Evolutionary conservation across 2,113 vertebrate species (phyloP).

Genomic region (Eudyptes chrysolophus): DNA sequence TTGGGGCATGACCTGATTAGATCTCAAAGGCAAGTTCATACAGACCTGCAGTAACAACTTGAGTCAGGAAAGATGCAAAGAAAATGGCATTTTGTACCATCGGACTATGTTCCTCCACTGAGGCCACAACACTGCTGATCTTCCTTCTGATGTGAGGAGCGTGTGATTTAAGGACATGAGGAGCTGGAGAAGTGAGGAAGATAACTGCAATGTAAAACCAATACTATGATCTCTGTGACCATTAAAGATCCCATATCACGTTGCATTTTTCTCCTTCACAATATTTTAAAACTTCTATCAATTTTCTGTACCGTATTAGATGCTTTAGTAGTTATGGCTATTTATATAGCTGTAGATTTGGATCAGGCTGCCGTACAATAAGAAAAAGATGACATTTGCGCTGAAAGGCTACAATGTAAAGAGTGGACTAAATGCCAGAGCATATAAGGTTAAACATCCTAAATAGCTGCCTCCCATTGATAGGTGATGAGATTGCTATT

Average conservation of each 20-base stretch:
- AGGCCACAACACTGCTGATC: background rate
- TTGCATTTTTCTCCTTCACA: constrained; percentile 7
- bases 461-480: background rate
- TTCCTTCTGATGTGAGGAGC: background rate
- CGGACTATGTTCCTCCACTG: background rate
- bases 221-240: background rate
- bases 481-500: background rate
- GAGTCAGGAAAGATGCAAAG: background rate
- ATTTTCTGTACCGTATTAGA: background rate
- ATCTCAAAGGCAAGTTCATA: background rate
- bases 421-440: background rate
- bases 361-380: background rate
- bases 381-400: background rate
- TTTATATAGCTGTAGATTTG: background rate
- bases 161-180: background rate
- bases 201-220: background rate
- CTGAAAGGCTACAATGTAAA: background rate
- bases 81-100: background rate
- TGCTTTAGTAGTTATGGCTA: background rate
- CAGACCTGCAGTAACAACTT: background rate
- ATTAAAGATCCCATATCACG: background rate
- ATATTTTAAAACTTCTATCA: background rate
- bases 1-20: background rate
- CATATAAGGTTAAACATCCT: background rate
- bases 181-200: background rate